A percentile compares a stretch with the other conserved stretches of the same genome.
These are phyloP conservation scores for Lacerta agilis DNA, from an alignment of 2,797 vertebrate species.

Conservation along the genomic window DNA sequence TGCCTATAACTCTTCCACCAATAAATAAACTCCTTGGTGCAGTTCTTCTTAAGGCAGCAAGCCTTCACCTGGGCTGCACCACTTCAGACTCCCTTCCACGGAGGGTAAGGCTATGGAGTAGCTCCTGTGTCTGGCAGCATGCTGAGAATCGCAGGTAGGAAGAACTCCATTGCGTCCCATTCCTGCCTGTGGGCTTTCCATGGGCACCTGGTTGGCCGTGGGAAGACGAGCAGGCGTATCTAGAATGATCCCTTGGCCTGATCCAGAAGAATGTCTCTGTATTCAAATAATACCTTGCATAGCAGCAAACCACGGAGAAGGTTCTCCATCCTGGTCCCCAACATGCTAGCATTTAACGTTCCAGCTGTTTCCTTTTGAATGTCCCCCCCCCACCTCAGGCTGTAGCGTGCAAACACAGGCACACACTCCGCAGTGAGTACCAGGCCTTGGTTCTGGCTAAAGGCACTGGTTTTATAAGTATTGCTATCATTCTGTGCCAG, in stretches of 20 bases:
- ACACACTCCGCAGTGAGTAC: not conserved
- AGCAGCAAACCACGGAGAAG: not conserved
- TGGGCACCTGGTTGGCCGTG: too few relatives aligned
- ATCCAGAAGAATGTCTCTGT: too few relatives aligned
- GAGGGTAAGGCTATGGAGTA: too few relatives aligned
- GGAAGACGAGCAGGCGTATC: too few relatives aligned
- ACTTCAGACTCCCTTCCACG: not conserved
- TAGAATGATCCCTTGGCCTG: too few relatives aligned
- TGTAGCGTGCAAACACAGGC: not conserved
- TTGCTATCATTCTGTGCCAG: not conserved
- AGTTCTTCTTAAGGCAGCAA: not conserved
- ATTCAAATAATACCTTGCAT: not conserved
- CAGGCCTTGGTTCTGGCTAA: not conserved
- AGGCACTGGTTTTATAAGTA: rapidly evolving
- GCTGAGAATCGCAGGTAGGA: too few relatives aligned
- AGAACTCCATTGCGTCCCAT: too few relatives aligned
- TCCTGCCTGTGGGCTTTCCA: too few relatives aligned
- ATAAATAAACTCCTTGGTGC: not conserved
- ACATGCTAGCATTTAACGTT: not conserved
- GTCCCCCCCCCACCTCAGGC: not conserved
- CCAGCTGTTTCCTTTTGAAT: not conserved
- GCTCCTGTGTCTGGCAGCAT: too few relatives aligned
- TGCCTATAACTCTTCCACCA: not conserved
- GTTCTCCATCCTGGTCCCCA: not conserved
- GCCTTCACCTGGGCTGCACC: not conserved